Percentiles rank a stretch among this genome's conserved stretches.
Conservation (phyloP, 2,113 vertebrate species). For the Equus quagga region DNA sequence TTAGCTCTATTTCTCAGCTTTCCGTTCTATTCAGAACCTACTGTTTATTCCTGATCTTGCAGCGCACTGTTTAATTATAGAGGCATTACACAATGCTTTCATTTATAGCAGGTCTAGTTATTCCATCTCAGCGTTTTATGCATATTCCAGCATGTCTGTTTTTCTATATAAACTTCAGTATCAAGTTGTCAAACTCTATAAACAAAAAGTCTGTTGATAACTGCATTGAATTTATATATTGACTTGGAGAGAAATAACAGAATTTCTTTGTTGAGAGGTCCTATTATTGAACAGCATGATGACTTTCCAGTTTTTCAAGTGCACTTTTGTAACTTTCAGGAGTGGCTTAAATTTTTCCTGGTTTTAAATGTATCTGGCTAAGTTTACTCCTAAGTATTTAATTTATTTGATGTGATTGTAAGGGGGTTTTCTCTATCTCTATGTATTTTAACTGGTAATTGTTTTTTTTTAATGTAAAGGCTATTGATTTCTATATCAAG, state of each 20-base stretch:
- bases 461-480: not conserved
- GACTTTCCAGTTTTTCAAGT: not conserved
- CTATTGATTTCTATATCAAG: not conserved
- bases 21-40: not conserved
- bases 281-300: not conserved
- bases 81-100: not conserved
- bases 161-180: not conserved
- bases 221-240: not conserved
- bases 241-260: not conserved
- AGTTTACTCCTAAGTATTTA: not conserved
- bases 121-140: not conserved
- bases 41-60: not conserved
- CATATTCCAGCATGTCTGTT: not conserved
- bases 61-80: not conserved
- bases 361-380: not conserved
- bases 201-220: not conserved
- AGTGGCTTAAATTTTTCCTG: not conserved
- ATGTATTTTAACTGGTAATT: not conserved
- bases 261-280: not conserved
- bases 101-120: not conserved
- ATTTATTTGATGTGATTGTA: not conserved
- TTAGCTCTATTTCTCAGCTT: not conserved
- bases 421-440: not conserved
- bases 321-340: not conserved
- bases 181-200: not conserved